Evolutionary conservation across 92 coral and sea anemone species (phyloP).

Genomic region (Porites rus): DNA sequence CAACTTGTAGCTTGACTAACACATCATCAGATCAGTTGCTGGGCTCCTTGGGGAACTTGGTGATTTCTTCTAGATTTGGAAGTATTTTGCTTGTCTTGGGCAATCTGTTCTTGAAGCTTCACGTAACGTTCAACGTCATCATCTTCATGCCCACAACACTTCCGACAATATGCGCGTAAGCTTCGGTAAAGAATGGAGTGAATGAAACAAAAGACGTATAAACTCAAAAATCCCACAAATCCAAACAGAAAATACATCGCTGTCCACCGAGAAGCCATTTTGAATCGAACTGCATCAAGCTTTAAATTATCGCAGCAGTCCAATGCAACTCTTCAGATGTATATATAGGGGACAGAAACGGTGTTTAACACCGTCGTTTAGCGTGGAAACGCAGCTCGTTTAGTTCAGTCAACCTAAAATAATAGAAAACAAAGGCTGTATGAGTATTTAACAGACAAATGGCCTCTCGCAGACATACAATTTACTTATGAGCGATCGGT

Average conservation of each 20-base stretch:
- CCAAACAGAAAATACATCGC: constrained; percentile 27
- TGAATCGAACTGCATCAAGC: background rate
- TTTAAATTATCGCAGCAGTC: background rate
- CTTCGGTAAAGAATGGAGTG: constrained; percentile 10
- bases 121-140: constrained; percentile 12
- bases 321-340: background rate
- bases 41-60: background rate
- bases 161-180: background rate
- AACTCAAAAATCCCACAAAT: constrained; percentile 9
- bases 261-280: constrained; percentile 4
- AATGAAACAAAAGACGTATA: background rate
- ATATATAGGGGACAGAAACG: too few relatives aligned
- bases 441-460: too few relatives aligned
- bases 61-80: background rate
- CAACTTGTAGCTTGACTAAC: background rate
- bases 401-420: too few relatives aligned
- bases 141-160: background rate
- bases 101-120: background rate
- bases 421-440: too few relatives aligned
- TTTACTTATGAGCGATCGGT: too few relatives aligned
- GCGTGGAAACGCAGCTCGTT: too few relatives aligned
- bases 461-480: too few relatives aligned
- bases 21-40: background rate
- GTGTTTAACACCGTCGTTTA: too few relatives aligned
- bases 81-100: background rate